Evolutionary conservation across 2,113 vertebrate species (phyloP).

Genomic region (Eublepharis macularius): DNA sequence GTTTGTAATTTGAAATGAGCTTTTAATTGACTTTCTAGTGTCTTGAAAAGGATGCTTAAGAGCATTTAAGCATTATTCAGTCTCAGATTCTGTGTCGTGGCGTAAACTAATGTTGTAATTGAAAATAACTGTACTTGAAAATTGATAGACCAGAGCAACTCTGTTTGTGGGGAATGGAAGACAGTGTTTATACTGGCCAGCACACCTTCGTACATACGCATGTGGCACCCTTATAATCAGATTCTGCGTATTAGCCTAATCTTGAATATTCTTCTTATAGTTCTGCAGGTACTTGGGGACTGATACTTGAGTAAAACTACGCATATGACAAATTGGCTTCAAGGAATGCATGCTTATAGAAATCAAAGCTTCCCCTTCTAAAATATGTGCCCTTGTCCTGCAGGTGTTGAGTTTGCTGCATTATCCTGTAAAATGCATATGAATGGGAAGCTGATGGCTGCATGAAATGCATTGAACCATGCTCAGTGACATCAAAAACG

Average conservation of each 20-base stretch:
- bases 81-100: conserved; percentile 38
- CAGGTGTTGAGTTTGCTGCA: too few species aligned
- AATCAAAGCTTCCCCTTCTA: background rate
- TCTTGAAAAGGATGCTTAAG: conserved; percentile 29
- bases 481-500: too few species aligned
- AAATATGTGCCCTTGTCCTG: background rate
- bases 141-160: background rate
- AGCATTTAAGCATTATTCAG: too few species aligned
- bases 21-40: conserved; percentile 25
- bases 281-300: background rate
- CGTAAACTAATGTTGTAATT: conserved; percentile 41
- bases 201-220: background rate
- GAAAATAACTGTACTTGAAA: conserved; percentile 39
- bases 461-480: too few species aligned
- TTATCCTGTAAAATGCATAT: too few species aligned
- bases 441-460: too few species aligned
- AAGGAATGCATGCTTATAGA: background rate
- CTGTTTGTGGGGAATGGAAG: background rate
- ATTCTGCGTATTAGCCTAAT: background rate
- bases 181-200: background rate
- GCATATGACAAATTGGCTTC: background rate
- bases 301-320: background rate
- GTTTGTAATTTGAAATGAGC: conserved; percentile 52
- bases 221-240: background rate
- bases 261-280: background rate